These are phyloP conservation scores for Augiades crinisus DNA, from an alignment of 2,888 invertebrate species.

Conservation along the genomic window DNA sequence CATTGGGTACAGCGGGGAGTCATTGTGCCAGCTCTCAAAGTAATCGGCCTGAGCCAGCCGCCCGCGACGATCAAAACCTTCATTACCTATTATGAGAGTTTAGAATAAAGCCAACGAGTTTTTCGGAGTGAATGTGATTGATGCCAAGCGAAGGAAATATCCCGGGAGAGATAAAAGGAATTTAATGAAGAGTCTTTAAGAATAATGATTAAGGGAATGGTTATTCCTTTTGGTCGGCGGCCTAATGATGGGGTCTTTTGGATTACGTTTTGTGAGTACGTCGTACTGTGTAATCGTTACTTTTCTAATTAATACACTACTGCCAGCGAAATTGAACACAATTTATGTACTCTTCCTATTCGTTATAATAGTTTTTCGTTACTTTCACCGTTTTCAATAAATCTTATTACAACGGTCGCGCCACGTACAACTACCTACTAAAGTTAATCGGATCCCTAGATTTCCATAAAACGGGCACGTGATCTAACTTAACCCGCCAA, in stretches of 20 bases:
- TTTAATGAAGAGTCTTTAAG: conserved; percentile 81
- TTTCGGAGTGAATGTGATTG: conserved; percentile 80
- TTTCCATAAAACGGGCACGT: conserved; percentile 24
- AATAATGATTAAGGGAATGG: conserved; percentile 80
- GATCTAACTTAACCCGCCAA: conserved; percentile 22
- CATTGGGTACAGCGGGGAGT: conserved; percentile 73
- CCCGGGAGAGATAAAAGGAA: conserved; percentile 80
- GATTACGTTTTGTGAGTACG: conserved; percentile 69
- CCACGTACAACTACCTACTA: conserved; percentile 13
- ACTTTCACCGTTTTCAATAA: conserved; percentile 2
- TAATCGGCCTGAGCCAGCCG: conserved; percentile 74
- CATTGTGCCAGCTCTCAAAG: conserved; percentile 76
- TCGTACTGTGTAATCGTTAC: conserved; percentile 60
- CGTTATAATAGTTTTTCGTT: neutral
- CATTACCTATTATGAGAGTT: conserved; percentile 82
- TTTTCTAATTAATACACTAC: conserved; percentile 53
- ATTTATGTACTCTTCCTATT: neutral
- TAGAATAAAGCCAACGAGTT: conserved; percentile 81
- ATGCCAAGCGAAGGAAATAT: conserved; percentile 78
- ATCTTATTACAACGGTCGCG: conserved; percentile 1
- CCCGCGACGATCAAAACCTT: conserved; percentile 73
- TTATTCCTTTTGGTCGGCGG: conserved; percentile 76
- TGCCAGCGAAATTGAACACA: neutral
- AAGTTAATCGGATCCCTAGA: conserved; percentile 18
- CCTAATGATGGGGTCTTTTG: conserved; percentile 75